Evolutionary conservation across 2,113 vertebrate species (phyloP).

Genomic region (Lagopus muta): DNA sequence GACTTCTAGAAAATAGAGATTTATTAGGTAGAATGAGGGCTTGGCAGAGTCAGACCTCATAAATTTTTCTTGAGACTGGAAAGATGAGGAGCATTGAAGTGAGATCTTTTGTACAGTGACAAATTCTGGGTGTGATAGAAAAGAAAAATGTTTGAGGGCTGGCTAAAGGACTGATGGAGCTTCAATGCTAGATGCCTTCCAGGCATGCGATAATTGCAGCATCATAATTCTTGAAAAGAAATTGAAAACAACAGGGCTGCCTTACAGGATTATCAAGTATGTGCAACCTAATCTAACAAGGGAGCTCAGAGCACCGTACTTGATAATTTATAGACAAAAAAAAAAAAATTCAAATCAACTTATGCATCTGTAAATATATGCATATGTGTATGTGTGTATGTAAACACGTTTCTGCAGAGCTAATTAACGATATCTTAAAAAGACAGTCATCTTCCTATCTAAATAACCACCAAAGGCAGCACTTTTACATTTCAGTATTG

Average conservation of each 20-base stretch:
- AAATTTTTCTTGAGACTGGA: not conserved
- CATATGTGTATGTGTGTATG: no score
- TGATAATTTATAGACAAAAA: not conserved
- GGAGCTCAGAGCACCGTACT: not conserved
- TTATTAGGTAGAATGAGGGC: not conserved
- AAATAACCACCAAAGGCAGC: constrained; percentile 10
- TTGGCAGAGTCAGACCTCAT: not conserved
- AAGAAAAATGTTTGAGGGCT: not conserved
- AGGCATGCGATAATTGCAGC: not conserved
- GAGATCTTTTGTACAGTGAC: not conserved
- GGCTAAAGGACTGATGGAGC: not conserved
- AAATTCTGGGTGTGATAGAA: not conserved
- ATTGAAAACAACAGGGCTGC: not conserved
- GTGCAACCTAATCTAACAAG: not conserved
- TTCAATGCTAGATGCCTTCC: not conserved
- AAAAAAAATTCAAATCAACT: not conserved
- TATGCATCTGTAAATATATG: not conserved
- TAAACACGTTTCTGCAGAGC: not conserved
- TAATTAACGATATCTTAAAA: constrained; percentile 42
- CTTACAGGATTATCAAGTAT: not conserved
- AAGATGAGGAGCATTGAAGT: not conserved
- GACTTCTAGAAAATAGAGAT: not conserved
- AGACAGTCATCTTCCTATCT: constrained; percentile 24
- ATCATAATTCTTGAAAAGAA: not conserved
- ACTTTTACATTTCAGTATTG: constrained; percentile 17